Evolutionary conservation across 2,797 vertebrate genomes (phyloP), one percentile per base, ranked within the genome.

Genomic region (Urocyon cinereoargenteus): DNA sequence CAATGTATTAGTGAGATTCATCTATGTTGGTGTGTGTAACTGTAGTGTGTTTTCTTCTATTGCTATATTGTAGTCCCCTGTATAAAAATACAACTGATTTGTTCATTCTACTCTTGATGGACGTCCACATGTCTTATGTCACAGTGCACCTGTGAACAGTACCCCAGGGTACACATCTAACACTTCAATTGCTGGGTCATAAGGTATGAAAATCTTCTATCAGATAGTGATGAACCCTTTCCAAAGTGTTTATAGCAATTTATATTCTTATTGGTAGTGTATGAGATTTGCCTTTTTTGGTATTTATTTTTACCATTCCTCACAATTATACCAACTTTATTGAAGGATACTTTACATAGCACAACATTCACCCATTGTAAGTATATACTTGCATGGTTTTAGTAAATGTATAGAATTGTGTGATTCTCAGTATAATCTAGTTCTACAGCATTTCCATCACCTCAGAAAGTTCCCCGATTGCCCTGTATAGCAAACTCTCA

Each of bases 1-100:
- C 40, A 77, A 84, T 40, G 6, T 66, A 84, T 68, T 78, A 84
- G 55, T 85, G 78, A 70, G 61, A 34, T 51, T 61, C 40, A 55
- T 77, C 9, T 77, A 28, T 68, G n/a, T 61, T 61, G 68, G 13
- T 57, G 22, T 88, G 51, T 92, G 31, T 53, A 81, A 72, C 57
- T 87, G 55, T 85, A 68, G 18, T 66, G 28, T 49, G 13, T 49
- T 95, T 21, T 57, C 8, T 84, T 92, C 40, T 34, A 40, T 40
- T 83, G 51, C 78, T 78, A 82, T 70, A 57, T 64, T 73, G 34
- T 28, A 92, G 77, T 68, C n/a, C 36, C 77, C 14, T 89, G 51
- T 40, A 77, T 57, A 89, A 89, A 84, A 21, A 77, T 77, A 75
- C 66, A 40, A 84, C 45, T 83, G 78, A 84, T 83, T 92, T 87